These are phyloP conservation scores for Stomatorhinus ivindoensis DNA, from an alignment of 2,113 vertebrate species.

Conservation along the genomic window DNA sequence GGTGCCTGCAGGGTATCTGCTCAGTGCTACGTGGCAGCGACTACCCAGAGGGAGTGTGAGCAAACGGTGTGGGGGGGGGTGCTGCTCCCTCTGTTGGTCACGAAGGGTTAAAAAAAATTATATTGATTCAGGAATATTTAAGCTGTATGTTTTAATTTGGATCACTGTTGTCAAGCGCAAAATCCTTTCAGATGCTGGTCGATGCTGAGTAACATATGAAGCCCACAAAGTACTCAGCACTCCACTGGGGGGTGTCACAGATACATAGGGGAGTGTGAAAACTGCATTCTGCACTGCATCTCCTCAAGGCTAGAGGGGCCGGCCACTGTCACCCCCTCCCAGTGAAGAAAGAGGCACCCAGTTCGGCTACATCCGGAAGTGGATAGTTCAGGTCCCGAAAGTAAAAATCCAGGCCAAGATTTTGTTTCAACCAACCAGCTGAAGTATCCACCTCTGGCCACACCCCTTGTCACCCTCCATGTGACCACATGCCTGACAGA, in stretches of 20 bases:
- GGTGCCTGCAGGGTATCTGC: neutral
- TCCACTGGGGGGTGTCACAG: neutral
- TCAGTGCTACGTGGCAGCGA: neutral
- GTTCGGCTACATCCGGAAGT: neutral
- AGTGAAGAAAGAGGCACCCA: neutral
- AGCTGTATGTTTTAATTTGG: constrained; percentile 7
- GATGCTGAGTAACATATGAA: neutral
- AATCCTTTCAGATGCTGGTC: neutral
- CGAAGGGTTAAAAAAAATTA: neutral
- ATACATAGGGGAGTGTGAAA: neutral
- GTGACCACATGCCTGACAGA: neutral
- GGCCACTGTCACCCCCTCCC: neutral
- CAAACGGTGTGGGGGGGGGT: neutral
- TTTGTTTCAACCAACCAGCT: neutral
- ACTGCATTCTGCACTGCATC: neutral
- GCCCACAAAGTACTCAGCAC: neutral
- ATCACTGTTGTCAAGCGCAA: neutral
- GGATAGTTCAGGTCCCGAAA: neutral
- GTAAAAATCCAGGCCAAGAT: neutral
- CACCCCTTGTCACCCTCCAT: too few species aligned
- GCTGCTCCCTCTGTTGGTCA: neutral
- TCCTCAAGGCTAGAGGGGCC: neutral
- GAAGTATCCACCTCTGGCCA: neutral
- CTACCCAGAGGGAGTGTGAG: neutral
- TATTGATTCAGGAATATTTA: neutral